Percentiles rank a stretch among this genome's conserved stretches.
Conservation (phyloP, 53 echinoderm and acorn worm species). For the Echinarachnius parma region DNA sequence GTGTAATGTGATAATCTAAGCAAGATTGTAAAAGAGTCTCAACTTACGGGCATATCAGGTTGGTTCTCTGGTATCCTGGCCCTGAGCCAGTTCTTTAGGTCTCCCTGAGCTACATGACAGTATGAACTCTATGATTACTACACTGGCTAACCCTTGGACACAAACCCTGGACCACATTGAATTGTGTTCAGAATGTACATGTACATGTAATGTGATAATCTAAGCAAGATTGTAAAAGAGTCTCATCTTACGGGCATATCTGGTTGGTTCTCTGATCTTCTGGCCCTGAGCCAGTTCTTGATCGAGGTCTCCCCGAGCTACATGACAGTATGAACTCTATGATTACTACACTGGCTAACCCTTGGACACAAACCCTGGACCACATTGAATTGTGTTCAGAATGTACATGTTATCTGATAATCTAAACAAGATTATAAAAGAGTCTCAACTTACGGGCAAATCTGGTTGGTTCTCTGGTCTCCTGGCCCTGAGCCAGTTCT, state of each 20-base stretch:
- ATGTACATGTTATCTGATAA: not conserved
- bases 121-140: constrained; percentile 99
- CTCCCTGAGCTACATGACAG: constrained; percentile 95
- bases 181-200: no score
- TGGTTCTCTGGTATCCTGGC: constrained; percentile 87
- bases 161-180: constrained; percentile 91
- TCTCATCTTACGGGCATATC: constrained; percentile 81
- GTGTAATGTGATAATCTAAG: not conserved
- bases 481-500: constrained; percentile 89
- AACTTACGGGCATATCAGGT: constrained; percentile 78
- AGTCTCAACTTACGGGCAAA: constrained; percentile 70
- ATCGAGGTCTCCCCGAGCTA: constrained; percentile 83
- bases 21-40: no score
- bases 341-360: constrained; percentile 93
- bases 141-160: constrained; percentile 95
- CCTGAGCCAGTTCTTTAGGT: constrained; percentile 94
- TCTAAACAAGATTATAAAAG: not conserved
- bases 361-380: constrained; percentile 95
- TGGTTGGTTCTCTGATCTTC: constrained; percentile 83
- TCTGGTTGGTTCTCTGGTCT: constrained; percentile 90
- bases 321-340: constrained; percentile 99
- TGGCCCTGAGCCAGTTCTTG: constrained; percentile 91
- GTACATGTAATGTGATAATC: not conserved
- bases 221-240: not conserved
- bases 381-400: no score